These are phyloP conservation scores for Holcopasites calliopsidis DNA, from an alignment of 1,140 invertebrate species.

Conservation along the genomic window DNA sequence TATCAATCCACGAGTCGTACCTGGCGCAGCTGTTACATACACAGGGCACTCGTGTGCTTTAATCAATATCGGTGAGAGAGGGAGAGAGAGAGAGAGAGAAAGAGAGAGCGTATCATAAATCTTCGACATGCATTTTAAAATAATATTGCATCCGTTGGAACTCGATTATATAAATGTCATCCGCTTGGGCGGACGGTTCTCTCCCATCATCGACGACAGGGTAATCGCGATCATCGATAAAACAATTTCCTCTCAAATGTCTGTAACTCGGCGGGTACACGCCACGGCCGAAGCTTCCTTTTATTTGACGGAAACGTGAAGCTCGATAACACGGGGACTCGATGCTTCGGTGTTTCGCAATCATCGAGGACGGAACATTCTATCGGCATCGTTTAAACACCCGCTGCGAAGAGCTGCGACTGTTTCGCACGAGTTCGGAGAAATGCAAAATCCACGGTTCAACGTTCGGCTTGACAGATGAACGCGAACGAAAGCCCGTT, in stretches of 20 bases:
- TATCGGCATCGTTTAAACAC: background rate
- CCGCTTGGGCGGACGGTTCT: background rate
- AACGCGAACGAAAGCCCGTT: too few relatives aligned
- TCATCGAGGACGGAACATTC: background rate
- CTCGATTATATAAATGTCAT: background rate
- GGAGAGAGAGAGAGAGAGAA: too few relatives aligned
- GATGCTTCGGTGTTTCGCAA: background rate
- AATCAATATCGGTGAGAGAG: too few relatives aligned
- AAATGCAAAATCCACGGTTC: too few relatives aligned
- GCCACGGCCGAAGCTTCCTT: background rate
- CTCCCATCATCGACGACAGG: background rate
- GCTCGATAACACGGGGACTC: background rate
- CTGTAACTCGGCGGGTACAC: background rate
- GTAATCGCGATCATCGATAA: background rate
- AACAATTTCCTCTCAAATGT: conserved; percentile 13
- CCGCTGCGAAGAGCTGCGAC: too few relatives aligned
- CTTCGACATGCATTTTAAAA: background rate
- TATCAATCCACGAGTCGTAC: too few relatives aligned
- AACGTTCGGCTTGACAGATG: too few relatives aligned
- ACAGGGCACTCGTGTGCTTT: background rate
- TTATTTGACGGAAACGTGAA: background rate
- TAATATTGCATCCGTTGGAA: background rate
- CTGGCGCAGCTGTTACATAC: too few relatives aligned
- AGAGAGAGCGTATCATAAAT: background rate
- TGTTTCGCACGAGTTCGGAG: background rate